Percentiles rank a stretch among this genome's conserved stretches.
Conservation (phyloP, 1,140 invertebrate genomes). For the Helicoverpa zea region DNA sequence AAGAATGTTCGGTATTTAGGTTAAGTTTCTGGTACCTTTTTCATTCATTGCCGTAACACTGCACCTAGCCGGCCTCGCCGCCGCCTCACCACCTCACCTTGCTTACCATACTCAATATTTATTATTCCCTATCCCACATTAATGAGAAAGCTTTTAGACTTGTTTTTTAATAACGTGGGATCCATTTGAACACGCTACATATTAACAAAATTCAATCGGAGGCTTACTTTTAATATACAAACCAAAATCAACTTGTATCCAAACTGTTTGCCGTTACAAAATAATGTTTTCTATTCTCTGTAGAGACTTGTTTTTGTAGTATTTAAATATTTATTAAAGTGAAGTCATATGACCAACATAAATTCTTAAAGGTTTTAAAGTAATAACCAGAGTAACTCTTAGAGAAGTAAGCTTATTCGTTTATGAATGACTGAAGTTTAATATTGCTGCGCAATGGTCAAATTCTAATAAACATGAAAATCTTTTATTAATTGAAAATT, state of each 20-base stretch:
- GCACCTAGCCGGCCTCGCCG: slow-evolving; percentile 68
- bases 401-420: background rate
- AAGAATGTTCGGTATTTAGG: slow-evolving; percentile 85
- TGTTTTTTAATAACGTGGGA: slow-evolving; percentile 59
- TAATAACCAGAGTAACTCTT: background rate
- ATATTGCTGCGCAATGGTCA: no score
- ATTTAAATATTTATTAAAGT: slow-evolving; percentile 45
- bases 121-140: slow-evolving; percentile 69
- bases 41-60: slow-evolving; percentile 84
- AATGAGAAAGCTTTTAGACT: slow-evolving; percentile 67
- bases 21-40: slow-evolving; percentile 84
- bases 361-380: background rate
- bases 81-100: slow-evolving; percentile 46
- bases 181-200: slow-evolving; percentile 51
- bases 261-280: slow-evolving; percentile 39
- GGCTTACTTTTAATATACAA: slow-evolving; percentile 7
- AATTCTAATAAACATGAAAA: no score
- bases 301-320: slow-evolving; percentile 43
- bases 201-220: slow-evolving; percentile 8
- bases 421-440: background rate
- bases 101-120: slow-evolving; percentile 64
- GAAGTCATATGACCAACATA: slow-evolving; percentile 7
- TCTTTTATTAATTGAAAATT: background rate
- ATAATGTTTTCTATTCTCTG: slow-evolving; percentile 34
- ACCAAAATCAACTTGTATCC: slow-evolving; percentile 43